These are phyloP conservation scores for Pollenia angustigena DNA, from an alignment of 2,888 invertebrate genomes.

Conservation along the genomic window DNA sequence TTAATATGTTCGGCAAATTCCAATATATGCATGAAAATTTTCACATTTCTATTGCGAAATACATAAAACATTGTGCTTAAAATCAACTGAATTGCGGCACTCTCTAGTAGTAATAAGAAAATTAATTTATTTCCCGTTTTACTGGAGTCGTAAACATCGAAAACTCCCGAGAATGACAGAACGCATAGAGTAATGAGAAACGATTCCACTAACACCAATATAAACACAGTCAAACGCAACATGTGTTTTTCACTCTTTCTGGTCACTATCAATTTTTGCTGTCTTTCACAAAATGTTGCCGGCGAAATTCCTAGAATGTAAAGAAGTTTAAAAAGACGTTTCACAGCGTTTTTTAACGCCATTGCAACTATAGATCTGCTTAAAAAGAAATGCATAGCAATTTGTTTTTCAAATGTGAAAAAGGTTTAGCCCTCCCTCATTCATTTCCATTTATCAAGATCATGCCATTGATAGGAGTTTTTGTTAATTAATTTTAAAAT, in stretches of 20 bases:
- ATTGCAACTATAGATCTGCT: background rate
- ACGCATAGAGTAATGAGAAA: slow-evolving; percentile 25
- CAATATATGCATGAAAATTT: slow-evolving; percentile 22
- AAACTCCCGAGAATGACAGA: slow-evolving; percentile 12
- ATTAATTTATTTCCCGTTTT: slow-evolving; percentile 48
- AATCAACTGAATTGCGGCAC: slow-evolving; percentile 21
- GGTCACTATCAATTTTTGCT: slow-evolving; percentile 34
- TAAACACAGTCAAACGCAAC: slow-evolving; percentile 28
- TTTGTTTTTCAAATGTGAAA: too few species aligned
- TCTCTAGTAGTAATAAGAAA: slow-evolving; percentile 18
- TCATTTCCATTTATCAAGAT: slow-evolving; percentile 15
- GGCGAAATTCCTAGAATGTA: slow-evolving; percentile 57
- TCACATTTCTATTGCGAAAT: slow-evolving; percentile 27
- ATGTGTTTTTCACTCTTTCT: slow-evolving; percentile 23
- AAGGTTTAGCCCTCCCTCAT: background rate
- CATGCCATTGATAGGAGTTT: background rate
- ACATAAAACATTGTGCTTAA: slow-evolving; percentile 32
- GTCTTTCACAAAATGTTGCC: slow-evolving; percentile 31
- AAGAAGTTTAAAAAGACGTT: slow-evolving; percentile 33
- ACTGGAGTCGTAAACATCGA: background rate
- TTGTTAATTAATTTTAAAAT: background rate
- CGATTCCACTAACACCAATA: slow-evolving; percentile 11
- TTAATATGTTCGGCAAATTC: background rate
- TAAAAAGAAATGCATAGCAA: background rate
- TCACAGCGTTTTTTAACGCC: slow-evolving; percentile 22